Evolutionary conservation across 1,140 invertebrate genomes (phyloP), one percentile per base, ranked within the genome.

Genomic region (Caenorhabditis latens): DNA sequence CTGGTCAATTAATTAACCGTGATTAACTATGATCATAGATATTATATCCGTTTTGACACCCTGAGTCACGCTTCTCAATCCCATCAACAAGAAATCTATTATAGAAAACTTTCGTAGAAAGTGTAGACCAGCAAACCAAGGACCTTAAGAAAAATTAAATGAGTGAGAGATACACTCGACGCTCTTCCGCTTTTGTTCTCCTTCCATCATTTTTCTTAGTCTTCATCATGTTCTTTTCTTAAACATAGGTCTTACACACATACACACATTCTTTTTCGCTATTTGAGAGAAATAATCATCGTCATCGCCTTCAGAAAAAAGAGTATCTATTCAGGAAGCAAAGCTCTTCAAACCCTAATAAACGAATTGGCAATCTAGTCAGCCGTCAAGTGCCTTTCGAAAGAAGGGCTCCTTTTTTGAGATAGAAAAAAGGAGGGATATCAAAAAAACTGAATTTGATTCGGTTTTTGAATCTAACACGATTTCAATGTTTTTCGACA

Each of bases 261-360:
- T 50, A 79, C 46, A 24, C 71, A 79, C 71, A 79, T 16, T 14
- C 71, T 24, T 40, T 21, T 32, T 79, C 19, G n/a, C 71, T 50
- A 79, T 79, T 79, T 79, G 46, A 50, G 42, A 50, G 71, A 53
- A 79, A 79, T 50, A 79, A 50, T 79, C 71, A 50, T 11, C 71
- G 71, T 79, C 71, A 79, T 79, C 5, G 21, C 24, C 24, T 24
- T 32, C 21, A 13, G 11, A 79, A 79, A 79, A 24, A 79, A 79
- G 71, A 79, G 71, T 79, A 79, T 79, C 71, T 79, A 79, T 79
- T 79, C 71, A 79, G 43, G 46, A 79, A 79, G 71, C 71, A 42
- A 79, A 79, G 71, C 71, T 79, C 71, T 48, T 79, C 71, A 79
- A 79, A 79, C 46, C 71, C 71, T 79, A 79, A 79, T 79, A 79